A percentile compares a stretch with the other conserved stretches of the same genome.
Conservation (phyloP, 2,888 invertebrate species). For the Meghimatium bilineatum region DNA sequence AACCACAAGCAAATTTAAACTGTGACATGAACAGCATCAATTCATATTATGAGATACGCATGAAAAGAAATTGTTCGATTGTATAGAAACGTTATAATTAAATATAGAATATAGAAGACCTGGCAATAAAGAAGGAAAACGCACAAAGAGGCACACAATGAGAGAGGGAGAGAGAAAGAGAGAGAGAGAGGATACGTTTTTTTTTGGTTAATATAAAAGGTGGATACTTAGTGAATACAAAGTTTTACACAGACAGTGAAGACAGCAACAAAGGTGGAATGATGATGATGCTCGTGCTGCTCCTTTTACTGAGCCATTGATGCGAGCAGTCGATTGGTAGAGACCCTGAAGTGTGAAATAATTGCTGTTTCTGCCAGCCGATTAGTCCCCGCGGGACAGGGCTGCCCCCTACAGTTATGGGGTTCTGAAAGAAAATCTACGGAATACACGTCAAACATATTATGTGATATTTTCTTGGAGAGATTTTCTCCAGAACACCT, state of each 20-base stretch:
- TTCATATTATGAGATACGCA: too few relatives aligned
- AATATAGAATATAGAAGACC: too few relatives aligned
- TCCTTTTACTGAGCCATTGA: slow-evolving; percentile 36
- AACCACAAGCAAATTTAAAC: too few relatives aligned
- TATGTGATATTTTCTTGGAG: not conserved
- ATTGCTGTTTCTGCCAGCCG: slow-evolving; percentile 46
- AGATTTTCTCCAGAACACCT: not conserved
- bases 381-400: slow-evolving; percentile 43
- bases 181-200: not conserved
- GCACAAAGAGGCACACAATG: too few relatives aligned
- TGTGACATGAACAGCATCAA: too few relatives aligned
- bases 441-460: not conserved
- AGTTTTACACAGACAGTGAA: not conserved
- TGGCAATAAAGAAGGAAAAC: too few relatives aligned
- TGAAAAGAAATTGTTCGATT: too few relatives aligned
- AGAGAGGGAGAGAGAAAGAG: not conserved
- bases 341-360: slow-evolving; percentile 41
- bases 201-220: not conserved
- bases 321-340: slow-evolving; percentile 46
- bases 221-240: slow-evolving; percentile 19
- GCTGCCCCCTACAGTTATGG: slow-evolving; percentile 26
- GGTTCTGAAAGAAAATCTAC: not conserved
- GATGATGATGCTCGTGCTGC: slow-evolving; percentile 26
- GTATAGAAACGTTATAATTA: too few relatives aligned
- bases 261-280: not conserved